These are phyloP conservation scores for Pachyrhynchus sulphureomaculatus DNA, from an alignment of 1,140 invertebrate genomes.

Conservation along the genomic window DNA sequence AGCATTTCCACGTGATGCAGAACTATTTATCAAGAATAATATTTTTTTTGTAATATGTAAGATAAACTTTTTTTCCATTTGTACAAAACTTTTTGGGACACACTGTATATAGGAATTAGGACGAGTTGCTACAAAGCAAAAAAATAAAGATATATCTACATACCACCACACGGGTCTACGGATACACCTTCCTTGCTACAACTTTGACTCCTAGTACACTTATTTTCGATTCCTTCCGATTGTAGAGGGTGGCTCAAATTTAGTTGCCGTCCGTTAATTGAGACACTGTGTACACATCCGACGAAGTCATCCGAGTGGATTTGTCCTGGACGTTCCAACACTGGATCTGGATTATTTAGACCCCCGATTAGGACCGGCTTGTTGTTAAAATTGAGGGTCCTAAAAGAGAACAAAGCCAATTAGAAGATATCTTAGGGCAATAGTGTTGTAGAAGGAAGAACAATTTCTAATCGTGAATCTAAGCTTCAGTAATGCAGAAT, in stretches of 20 bases:
- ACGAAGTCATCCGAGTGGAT: conserved; percentile 89
- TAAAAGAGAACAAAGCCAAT: no score
- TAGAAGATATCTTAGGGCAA: no score
- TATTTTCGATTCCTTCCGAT: conserved; percentile 69
- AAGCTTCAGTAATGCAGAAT: no score
- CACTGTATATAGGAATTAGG: no score
- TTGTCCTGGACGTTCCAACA: conserved; percentile 83
- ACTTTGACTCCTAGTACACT: conserved; percentile 69
- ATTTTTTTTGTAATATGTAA: no score
- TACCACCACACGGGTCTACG: conserved; percentile 58
- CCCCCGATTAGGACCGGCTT: conserved; percentile 85
- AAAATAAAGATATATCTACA: neutral
- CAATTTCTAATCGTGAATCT: no score
- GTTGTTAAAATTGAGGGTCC: conserved; percentile 90
- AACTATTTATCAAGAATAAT: no score
- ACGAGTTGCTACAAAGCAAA: no score
- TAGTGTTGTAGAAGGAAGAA: no score
- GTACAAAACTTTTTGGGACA: no score
- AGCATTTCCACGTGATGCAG: no score
- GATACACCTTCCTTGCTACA: conserved; percentile 52
- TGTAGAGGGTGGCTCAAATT: conserved; percentile 77
- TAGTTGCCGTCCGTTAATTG: conserved; percentile 78
- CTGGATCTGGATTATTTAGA: conserved; percentile 75
- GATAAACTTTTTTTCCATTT: no score
- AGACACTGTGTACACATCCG: conserved; percentile 88